Base-by-base conservation (phyloP, 2,113 vertebrate species). In the Limanda limanda region DNA sequence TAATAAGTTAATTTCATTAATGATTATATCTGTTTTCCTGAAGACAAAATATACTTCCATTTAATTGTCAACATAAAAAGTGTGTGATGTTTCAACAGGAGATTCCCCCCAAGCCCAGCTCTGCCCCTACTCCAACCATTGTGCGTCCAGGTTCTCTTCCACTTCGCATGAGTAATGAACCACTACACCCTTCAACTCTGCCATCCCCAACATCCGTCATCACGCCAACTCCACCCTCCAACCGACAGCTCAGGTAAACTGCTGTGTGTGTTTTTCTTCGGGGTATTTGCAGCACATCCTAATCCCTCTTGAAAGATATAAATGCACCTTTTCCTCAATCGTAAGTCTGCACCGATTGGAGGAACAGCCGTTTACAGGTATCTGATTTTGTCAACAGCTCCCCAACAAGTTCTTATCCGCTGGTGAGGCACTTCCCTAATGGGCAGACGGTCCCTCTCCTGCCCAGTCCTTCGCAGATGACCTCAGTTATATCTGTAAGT, bases 201-300 rank as follows among this genome's bases (percentile, higher is more conserved):
- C 97, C 97, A 2, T 99, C 97, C 20, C 97, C 97, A 15, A 99
- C 97, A 27, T 99, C 97, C 0, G 97, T 99, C 91, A 99, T 99
- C 89, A 99, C 97, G 21, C 96, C 97, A 93, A 95, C 97, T 0
- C 97, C 97, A n/a, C 97, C 97, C 27, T 95, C 97, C 90, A 97
- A 95, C 95, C 93, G 97, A 54, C 96, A 96, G 69, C 95, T 99
- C 0, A 93, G 96, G 97, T 98, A 90, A 95, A 92, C 89, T 45
- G 17, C 68, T 25, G 11, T 21, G 11, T 62, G 14, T 62, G 9
- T 37, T 71, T 13, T 3, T 59, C 12, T 42, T 48, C 7, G 27
- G 13, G 0, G 20, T 56, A 21, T 61, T 76, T 70, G 13, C 31
- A 18, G 60, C 71, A 23, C 27, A 25, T 14, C 35, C 42, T 12